Evolutionary conservation across 2,113 vertebrate genomes (phyloP).

Genomic region (Plotosus lineatus): DNA sequence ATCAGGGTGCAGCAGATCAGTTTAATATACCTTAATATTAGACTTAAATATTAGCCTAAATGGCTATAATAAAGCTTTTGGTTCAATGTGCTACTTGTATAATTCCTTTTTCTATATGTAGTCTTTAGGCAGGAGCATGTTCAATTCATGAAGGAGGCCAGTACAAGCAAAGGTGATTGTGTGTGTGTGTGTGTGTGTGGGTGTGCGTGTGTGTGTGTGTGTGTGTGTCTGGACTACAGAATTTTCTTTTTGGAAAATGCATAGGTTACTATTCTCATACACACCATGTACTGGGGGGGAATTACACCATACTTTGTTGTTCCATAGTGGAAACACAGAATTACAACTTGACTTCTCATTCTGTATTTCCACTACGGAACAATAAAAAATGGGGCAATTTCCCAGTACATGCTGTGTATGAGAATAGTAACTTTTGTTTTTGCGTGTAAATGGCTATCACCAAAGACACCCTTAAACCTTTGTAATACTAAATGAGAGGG

Average conservation of each 20-base stretch:
- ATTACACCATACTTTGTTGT: no score
- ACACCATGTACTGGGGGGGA: no score
- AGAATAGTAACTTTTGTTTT: neutral
- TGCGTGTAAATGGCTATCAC: neutral
- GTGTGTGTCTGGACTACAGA: constrained; percentile 23
- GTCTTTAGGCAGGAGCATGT: constrained; percentile 52
- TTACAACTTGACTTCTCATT: no score
- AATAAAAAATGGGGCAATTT: constrained; percentile 5
- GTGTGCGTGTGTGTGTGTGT: constrained; percentile 36
- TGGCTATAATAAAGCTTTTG: constrained; percentile 26
- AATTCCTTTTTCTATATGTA: constrained; percentile 33
- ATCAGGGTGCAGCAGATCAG: constrained; percentile 3
- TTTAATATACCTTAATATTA: neutral
- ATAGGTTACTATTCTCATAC: constrained; percentile 12
- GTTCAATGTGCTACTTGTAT: constrained; percentile 32
- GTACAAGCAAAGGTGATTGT: no score
- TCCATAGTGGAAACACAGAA: no score
- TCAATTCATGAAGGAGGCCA: constrained; percentile 45
- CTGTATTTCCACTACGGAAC: constrained; percentile 1
- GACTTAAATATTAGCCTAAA: no score
- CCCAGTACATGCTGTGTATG: neutral
- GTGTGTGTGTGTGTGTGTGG: constrained; percentile 28
- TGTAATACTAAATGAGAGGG: constrained; percentile 14
- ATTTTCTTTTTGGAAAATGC: constrained; percentile 24
- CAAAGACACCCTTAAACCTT: constrained; percentile 6